Base-by-base conservation (phyloP, 2,888 invertebrate species). In the Pyrocoelia pectoralis region DNA sequence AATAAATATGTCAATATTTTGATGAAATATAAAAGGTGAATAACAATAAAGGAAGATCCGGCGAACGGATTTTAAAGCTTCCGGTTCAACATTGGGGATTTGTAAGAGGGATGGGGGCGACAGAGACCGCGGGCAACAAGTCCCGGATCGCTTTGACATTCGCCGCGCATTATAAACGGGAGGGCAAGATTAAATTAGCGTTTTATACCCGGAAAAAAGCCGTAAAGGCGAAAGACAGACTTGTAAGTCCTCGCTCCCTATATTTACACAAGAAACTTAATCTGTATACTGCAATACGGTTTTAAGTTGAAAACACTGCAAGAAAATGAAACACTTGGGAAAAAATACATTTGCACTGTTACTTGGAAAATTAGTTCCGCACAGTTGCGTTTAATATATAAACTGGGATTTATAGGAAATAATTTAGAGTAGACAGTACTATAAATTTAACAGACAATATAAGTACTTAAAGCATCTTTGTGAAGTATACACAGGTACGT, bases 81-180 rank as follows among this genome's bases (percentile, higher is more conserved):
- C 75, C 76, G 70, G 73, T 73, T 72, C 70, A 73, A 74, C 73
- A 70, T 70, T 60, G 66, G 76, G 74, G 76, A 76, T 74, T 74
- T 74, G 70, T 70, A 66, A 70, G 69, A 70, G 69, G 67, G 61
- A 68, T 66, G 68, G 71, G 73, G 73, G 71, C 70, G 75, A 72
- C 73, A 74, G 73, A 73, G 72, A 75, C 76, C 75, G 74, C 75
- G 75, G 76, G 77, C 77, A 79, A 77, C 77, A 79, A 78, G 78
- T 78, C 72, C 71, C 64, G 68, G 68, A 68, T 69, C 68, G 66
- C 72, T 73, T 73, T 72, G 73, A 72, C 73, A 70, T 71, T 69
- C 68, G 68, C 70, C 68, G 66, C 68, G 68, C 68, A 68, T 68
- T 70, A 72, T 72, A 72, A 74, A 73, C 70, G 69, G 68, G 70